Conservation (phyloP, 2,113 vertebrate genomes). For the Nothoprocta perdicaria region DNA sequence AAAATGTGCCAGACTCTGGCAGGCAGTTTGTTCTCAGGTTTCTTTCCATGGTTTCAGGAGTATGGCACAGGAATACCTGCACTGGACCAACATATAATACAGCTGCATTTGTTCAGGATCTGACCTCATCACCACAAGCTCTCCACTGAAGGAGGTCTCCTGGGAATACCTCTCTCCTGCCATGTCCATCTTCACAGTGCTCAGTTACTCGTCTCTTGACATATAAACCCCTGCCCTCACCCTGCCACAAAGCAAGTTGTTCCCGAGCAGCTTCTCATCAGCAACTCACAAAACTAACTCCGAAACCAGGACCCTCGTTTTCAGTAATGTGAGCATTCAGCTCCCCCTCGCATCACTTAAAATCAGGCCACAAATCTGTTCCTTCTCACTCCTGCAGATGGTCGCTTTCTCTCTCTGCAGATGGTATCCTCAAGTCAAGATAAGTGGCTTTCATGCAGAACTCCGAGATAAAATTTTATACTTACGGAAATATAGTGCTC, state of each 20-base stretch:
- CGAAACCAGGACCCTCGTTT: background rate
- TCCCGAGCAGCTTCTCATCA: background rate
- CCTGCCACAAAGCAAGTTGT: background rate
- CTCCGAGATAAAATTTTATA: background rate
- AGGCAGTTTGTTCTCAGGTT: background rate
- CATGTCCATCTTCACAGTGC: background rate
- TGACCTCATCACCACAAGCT: fast-evolving
- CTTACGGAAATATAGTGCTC: background rate
- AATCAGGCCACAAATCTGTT: conserved; percentile 62
- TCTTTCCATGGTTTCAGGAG: background rate
- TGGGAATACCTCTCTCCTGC: background rate
- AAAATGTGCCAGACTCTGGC: background rate
- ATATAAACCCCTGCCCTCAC: background rate
- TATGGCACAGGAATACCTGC: background rate
- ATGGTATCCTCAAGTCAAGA: conserved; percentile 46
- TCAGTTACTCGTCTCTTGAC: background rate
- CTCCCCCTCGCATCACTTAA: background rate
- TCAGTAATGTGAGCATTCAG: conserved; percentile 40
- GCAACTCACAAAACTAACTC: background rate
- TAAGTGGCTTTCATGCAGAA: conserved; percentile 28
- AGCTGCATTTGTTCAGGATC: background rate
- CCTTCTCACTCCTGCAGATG: conserved; percentile 22
- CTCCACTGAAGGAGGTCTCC: background rate
- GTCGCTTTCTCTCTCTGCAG: conserved; percentile 38
- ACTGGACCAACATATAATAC: background rate